Conservation (phyloP, 2,888 invertebrate genomes). For the Cephus spinipes region DNA sequence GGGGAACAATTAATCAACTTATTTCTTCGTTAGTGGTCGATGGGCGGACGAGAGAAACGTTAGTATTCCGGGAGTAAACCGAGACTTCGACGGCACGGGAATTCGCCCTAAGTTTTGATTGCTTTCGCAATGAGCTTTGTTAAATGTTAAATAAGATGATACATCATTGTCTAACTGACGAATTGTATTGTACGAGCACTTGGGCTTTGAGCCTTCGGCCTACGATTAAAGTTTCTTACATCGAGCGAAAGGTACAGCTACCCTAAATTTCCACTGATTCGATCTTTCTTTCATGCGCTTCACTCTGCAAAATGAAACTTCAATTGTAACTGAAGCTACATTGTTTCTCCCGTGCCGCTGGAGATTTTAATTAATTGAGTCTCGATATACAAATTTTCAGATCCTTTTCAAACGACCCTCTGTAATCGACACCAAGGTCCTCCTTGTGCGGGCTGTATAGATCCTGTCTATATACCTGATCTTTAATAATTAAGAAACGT, state of each 20-base stretch:
- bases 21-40: conserved; percentile 39
- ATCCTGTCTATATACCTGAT: neutral
- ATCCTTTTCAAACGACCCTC: neutral
- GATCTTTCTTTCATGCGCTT: neutral
- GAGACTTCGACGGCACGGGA: conserved; percentile 52
- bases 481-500: neutral
- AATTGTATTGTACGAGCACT: conserved; percentile 16
- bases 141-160: conserved; percentile 63
- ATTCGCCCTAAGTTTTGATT: conserved; percentile 62
- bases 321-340: neutral
- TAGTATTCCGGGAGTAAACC: conserved; percentile 55
- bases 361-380: neutral
- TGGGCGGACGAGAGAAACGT: conserved; percentile 34
- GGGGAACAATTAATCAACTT: conserved; percentile 49
- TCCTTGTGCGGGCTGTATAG: neutral
- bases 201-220: neutral
- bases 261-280: neutral
- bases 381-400: neutral
- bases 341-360: neutral
- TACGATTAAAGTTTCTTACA: neutral
- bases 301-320: neutral
- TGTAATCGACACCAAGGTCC: neutral
- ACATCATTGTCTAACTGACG: conserved; percentile 47
- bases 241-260: neutral
- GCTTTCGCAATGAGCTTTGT: conserved; percentile 64